A percentile compares a stretch with the other conserved stretches of the same genome.
Evolutionary conservation across 2,113 vertebrate genomes (phyloP).

Genomic region (Ceyx cyanopectus): DNA sequence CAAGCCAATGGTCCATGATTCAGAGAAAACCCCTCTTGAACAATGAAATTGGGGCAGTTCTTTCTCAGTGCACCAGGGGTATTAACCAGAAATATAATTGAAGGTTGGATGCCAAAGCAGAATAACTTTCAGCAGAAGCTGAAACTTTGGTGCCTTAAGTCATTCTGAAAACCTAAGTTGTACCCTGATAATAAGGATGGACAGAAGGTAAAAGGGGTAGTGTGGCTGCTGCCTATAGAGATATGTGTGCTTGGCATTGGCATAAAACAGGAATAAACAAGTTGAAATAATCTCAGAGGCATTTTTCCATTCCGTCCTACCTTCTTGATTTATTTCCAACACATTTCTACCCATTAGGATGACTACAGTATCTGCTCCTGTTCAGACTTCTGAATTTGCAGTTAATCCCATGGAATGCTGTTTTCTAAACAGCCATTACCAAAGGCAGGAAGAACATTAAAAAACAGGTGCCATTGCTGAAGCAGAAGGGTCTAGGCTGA

Average conservation of each 20-base stretch:
- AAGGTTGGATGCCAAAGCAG: not conserved
- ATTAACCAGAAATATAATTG: not conserved
- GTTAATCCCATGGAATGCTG: not conserved
- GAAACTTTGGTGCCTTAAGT: not conserved
- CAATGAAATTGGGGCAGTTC: not conserved
- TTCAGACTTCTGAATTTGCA: not conserved
- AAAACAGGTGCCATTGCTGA: not conserved
- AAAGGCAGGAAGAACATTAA: not conserved
- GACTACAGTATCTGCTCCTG: not conserved
- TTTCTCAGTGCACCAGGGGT: not conserved
- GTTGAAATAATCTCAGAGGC: not conserved
- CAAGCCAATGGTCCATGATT: not conserved
- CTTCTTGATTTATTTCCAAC: not conserved
- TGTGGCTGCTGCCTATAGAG: not conserved
- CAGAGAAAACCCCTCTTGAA: not conserved
- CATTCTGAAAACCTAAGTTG: not conserved
- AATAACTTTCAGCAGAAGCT: not conserved
- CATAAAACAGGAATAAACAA: not conserved
- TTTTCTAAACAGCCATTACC: not conserved
- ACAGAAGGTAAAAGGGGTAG: not conserved
- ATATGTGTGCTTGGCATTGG: not conserved
- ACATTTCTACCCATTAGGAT: not conserved
- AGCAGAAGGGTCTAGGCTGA: not conserved
- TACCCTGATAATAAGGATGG: not conserved
- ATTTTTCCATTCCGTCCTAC: not conserved